Conservation (phyloP, 2,113 vertebrate species). For the Tursiops truncatus region DNA sequence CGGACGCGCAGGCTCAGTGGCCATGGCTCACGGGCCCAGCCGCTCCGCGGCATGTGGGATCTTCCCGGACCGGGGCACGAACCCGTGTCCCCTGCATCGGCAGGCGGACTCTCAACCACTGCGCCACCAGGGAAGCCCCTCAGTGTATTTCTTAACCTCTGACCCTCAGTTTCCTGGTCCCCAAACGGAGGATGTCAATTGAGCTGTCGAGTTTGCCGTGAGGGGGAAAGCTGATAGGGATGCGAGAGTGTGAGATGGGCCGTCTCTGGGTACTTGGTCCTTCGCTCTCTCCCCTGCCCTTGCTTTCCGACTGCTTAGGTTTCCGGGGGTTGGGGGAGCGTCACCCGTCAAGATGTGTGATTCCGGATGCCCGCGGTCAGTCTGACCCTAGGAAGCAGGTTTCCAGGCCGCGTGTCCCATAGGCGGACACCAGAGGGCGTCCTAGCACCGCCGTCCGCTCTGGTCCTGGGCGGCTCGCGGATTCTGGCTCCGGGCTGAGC, state of each 20-base stretch:
- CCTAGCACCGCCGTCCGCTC: slow-evolving; percentile 35
- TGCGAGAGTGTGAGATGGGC: accelerated
- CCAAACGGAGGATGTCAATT: not conserved
- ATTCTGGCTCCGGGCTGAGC: not conserved
- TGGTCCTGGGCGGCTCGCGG: accelerated
- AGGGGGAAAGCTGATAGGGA: not conserved
- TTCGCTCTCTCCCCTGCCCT: not conserved
- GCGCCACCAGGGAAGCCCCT: not conserved
- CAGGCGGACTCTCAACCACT: no score
- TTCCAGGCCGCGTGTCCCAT: not conserved
- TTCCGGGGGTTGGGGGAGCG: not conserved
- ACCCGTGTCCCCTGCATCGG: no score
- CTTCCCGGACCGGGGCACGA: no score
- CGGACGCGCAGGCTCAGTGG: no score
- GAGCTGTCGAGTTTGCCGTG: no score
- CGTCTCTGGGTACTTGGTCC: accelerated
- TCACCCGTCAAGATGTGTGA: accelerated
- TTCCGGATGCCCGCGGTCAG: accelerated
- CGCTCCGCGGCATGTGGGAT: no score
- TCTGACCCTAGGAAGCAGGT: accelerated
- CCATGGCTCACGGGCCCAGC: no score
- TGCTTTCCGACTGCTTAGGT: not conserved
- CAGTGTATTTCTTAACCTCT: not conserved
- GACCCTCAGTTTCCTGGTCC: not conserved
- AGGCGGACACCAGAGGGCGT: slow-evolving; percentile 81